phyloP scores from a whole-genome alignment of 2,888 invertebrate species.

The Drosophila buzzatii region DNA sequence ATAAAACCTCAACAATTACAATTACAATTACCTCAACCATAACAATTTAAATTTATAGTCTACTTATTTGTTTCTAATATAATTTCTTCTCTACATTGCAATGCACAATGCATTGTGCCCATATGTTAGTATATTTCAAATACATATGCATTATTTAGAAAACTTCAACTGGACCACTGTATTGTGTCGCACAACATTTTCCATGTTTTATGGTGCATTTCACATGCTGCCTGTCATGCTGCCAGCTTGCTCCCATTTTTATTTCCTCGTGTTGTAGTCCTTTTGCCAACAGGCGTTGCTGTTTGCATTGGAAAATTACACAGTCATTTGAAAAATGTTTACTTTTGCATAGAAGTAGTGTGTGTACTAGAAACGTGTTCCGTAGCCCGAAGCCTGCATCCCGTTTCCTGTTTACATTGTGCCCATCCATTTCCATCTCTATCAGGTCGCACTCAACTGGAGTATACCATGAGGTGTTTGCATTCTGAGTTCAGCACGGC shows the following conservation, averaged over 20 bases:
- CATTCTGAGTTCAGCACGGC: slow-evolving; percentile 34
- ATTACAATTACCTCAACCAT: not conserved
- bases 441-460: slow-evolving; percentile 30
- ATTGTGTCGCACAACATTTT: slow-evolving; percentile 25
- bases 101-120: too few relatives aligned
- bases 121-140: not conserved
- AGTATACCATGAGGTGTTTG: slow-evolving; percentile 47
- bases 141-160: not conserved
- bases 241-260: slow-evolving; percentile 28
- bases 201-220: slow-evolving; percentile 38
- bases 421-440: slow-evolving; percentile 27
- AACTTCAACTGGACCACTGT: not conserved
- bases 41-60: not conserved
- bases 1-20: not conserved
- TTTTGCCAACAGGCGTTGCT: slow-evolving; percentile 26
- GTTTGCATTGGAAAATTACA: slow-evolving; percentile 78
- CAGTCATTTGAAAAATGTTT: slow-evolving; percentile 74
- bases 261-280: slow-evolving; percentile 7
- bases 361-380: slow-evolving; percentile 48
- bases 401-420: slow-evolving; percentile 73
- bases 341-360: slow-evolving; percentile 64
- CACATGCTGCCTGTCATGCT: slow-evolving; percentile 40
- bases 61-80: not conserved
- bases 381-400: slow-evolving; percentile 57
- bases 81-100: not conserved